Evolutionary conservation across 2,113 vertebrate genomes (phyloP).

Genomic region (Apodemus speciosus): DNA sequence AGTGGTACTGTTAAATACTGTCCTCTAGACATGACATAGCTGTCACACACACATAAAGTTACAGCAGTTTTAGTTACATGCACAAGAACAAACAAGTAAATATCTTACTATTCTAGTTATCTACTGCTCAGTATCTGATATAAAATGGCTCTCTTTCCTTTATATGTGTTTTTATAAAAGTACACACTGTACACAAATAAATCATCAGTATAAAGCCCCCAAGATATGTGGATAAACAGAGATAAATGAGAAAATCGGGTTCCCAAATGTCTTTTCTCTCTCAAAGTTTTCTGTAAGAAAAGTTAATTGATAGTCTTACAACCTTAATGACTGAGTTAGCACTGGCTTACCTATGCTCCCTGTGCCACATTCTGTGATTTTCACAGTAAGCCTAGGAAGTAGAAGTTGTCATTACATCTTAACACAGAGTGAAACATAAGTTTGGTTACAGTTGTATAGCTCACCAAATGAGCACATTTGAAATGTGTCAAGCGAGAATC

Average conservation of each 20-base stretch:
- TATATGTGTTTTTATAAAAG: neutral
- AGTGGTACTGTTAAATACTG: neutral
- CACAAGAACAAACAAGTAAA: neutral
- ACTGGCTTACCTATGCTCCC: neutral
- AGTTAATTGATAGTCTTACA: neutral
- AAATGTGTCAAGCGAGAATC: neutral
- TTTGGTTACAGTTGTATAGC: neutral
- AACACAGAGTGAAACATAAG: neutral
- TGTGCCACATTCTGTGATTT: neutral
- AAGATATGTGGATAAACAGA: neutral
- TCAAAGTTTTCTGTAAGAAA: neutral
- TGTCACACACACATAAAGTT: neutral
- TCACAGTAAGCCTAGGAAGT: neutral
- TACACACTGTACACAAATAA: neutral
- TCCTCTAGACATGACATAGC: neutral
- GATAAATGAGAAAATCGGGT: neutral
- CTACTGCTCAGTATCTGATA: neutral
- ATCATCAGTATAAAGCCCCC: neutral
- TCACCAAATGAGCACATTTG: neutral
- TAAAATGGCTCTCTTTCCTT: neutral
- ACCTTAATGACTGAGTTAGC: neutral
- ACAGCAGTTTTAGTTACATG: neutral
- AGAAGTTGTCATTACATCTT: neutral
- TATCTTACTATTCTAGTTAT: neutral
- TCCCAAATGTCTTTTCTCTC: neutral